These are phyloP conservation scores for Arctia plantaginis DNA, from an alignment of 2,888 invertebrate species.

Conservation along the genomic window DNA sequence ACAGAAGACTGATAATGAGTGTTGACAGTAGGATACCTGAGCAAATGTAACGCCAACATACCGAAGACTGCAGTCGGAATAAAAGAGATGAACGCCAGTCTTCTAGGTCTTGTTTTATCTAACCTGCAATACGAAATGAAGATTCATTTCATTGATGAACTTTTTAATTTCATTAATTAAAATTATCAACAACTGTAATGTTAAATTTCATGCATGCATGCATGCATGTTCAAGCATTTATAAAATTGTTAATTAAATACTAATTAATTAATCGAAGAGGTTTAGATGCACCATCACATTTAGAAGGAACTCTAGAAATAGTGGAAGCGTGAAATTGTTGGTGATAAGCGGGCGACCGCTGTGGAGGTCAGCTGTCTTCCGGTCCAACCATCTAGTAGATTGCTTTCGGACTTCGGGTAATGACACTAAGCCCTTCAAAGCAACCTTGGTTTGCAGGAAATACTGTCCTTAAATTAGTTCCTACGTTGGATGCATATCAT, in stretches of 20 bases:
- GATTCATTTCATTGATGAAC: too few species aligned
- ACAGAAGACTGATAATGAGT: too few species aligned
- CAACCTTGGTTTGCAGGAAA: slow-evolving; percentile 45
- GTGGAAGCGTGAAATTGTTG: slow-evolving; percentile 32
- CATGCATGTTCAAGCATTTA: neutral
- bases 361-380: slow-evolving; percentile 64
- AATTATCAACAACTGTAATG: too few species aligned
- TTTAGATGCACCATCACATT: slow-evolving; percentile 18
- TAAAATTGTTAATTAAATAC: neutral
- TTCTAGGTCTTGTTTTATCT: neutral
- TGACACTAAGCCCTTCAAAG: slow-evolving; percentile 49
- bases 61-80: neutral
- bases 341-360: slow-evolving; percentile 62
- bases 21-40: neutral
- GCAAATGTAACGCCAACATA: neutral
- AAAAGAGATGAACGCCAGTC: too few species aligned
- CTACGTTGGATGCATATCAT: slow-evolving; percentile 20
- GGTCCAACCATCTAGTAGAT: slow-evolving; percentile 48
- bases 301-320: slow-evolving; percentile 37
- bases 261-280: neutral
- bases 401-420: slow-evolving; percentile 47
- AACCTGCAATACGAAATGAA: neutral
- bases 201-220: too few species aligned
- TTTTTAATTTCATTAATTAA: too few species aligned
- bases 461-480: slow-evolving; percentile 28